Conservation (phyloP, 2,888 invertebrate genomes). For the Erpobdella octoculata region DNA sequence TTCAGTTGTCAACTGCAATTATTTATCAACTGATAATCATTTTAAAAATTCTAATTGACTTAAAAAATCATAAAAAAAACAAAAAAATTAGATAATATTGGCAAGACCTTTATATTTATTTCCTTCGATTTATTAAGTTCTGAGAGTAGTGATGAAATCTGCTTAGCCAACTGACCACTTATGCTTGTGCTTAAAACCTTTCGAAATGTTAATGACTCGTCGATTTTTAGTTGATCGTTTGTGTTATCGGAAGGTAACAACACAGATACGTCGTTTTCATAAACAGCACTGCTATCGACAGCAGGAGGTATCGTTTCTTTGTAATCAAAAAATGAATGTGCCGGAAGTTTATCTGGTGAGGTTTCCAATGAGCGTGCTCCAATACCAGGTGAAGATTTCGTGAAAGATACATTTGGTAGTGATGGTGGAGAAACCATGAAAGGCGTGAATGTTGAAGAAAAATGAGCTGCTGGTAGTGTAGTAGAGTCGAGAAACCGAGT, state of each 20-base stretch:
- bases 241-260: not conserved
- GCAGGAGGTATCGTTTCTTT: too few species aligned
- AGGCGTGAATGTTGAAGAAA: too few species aligned
- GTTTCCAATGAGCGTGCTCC: too few species aligned
- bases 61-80: not conserved
- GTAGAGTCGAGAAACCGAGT: too few species aligned
- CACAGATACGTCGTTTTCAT: not conserved
- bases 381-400: too few species aligned
- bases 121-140: conserved; percentile 19
- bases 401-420: too few species aligned
- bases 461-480: too few species aligned
- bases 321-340: too few species aligned
- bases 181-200: conserved; percentile 5
- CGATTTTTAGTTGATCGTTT: not conserved
- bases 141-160: conserved; percentile 20
- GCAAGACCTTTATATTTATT: conserved; percentile 5
- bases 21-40: not conserved
- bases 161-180: conserved; percentile 15
- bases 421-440: too few species aligned
- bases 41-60: not conserved
- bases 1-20: conserved; percentile 3
- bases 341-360: too few species aligned
- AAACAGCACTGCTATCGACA: not conserved
- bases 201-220: conserved; percentile 6
- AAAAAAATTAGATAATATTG: not conserved